Evolutionary conservation across 2,797 vertebrate species (phyloP), one percentile per base, ranked within the genome.

Genomic region (Lophotriccus pileatus): DNA sequence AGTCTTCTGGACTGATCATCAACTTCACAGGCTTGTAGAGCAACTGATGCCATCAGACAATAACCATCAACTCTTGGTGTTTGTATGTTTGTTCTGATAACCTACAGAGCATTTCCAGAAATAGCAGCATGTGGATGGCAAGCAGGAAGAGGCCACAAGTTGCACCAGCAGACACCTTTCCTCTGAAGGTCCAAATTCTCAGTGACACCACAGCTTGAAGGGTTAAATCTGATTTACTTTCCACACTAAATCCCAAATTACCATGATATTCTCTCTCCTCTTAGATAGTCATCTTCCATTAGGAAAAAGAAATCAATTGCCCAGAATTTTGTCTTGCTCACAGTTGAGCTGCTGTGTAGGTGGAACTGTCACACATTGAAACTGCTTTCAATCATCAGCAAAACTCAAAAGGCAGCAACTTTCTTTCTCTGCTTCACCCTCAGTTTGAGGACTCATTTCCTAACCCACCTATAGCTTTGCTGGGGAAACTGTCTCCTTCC

Each of bases 311-410:
- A 87, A 93, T 80, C 60, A 81, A 63, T 75, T 84, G 50, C 50
- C 55, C 72, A 78, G 66, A 79, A 64, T 84, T 90, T 74, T 75
- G 49, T 32, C 49, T 87, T 69, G 60, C 62, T 74, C 32, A 56
- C 75, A 49, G 59, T 15, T 52, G 76, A 89, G 53, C 24, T 94
- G 52, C 69, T 87, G 52, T 68, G 74, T 83, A 77, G 88, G 76
- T 96, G 70, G 86, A 94, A 76, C 34, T 70, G 56, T 81, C 83
- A 89, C 39, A 28, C 53, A 43, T 76, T 90, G 96, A 92, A 96
- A 53, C 53, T 73, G 82, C 46, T 49, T 90, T 75, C 37, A 74
- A 27, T 50, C 80, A 62, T 75, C 64, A 58, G 34, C 14, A 34
- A 59, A 91, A 87, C 89, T 87, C 50, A 52, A 77, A 78, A 84